Base-by-base conservation (phyloP, 2,888 invertebrate species). In the Lucinisca nassula region DNA sequence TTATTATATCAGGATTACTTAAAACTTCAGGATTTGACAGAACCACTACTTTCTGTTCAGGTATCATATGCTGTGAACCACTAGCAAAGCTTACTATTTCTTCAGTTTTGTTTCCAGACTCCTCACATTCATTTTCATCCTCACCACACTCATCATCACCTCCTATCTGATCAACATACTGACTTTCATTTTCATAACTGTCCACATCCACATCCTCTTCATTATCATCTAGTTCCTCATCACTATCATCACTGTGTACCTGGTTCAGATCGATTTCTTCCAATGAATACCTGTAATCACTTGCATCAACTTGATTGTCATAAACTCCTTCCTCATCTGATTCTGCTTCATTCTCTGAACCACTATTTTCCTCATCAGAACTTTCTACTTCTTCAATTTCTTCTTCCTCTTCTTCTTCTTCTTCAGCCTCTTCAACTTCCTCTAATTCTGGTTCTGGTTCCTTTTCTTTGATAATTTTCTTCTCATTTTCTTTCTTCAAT, bases 231-330 rank as follows among this genome's bases (percentile, higher is more conserved):
- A 10, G 27, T 30, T 76, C 82, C 27, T 84, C 79, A 73, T 84
- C 79, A 37, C 17, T 51, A 58, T 78, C 77, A 77, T 74, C 79
- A 70, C 58, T 61, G 61, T 80, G 30, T 78, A 77, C 81, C 21
- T 61, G 70, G 6, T 78, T 45, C n/a, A 30, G 37, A 38, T 73
- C 79, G 0, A 82, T 75, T 27, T 87, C 74, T 37, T 83, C 87
- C 76, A 82, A 70, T 51, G 79, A 49, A 45, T 79, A 79, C 24
- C 79, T 79, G 49, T 89, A 87, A 40, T 85, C 86, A 2, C 74
- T 80, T 14, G 55, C 55, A 27, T 85, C 75, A 24, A 72, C 72
- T 35, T 45, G 32, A 32, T 78, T 72, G 2, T 49, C 74, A 17
- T 32, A n/a, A 17, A 80, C 72, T 76, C 78, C 55, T 14, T 83